phyloP scores from a whole-genome alignment of 2,797 vertebrate species.

The Gadopsis bispinosus region DNA sequence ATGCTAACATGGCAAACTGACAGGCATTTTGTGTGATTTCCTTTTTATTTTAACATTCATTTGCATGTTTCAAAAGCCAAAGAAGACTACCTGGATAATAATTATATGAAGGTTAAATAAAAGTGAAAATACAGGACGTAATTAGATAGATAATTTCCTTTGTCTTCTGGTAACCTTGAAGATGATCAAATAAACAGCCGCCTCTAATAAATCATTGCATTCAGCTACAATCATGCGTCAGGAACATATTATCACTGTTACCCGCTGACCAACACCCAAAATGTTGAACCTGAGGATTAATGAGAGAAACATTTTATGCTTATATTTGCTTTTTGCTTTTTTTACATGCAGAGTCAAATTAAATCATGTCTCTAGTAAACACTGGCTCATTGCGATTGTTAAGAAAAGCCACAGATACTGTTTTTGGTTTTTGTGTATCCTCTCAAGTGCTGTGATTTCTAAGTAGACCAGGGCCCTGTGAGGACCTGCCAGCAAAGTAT shows the following conservation, averaged over 20 bases:
- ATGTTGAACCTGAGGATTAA: slow-evolving; percentile 8
- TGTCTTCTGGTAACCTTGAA: slow-evolving; percentile 12
- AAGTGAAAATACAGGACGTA: not conserved
- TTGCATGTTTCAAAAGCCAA: not conserved
- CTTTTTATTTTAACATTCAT: not conserved
- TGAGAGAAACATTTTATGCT: not conserved
- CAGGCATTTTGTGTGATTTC: not conserved
- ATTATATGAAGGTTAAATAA: not conserved
- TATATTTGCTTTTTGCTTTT: not conserved
- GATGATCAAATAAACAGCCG: slow-evolving; percentile 5
- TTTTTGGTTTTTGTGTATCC: slow-evolving; percentile 24
- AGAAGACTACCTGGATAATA: not conserved
- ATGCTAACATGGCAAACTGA: slow-evolving; percentile 42
- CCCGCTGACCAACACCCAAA: not conserved
- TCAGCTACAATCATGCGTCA: not conserved
- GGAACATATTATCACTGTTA: not conserved
- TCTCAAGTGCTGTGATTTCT: slow-evolving; percentile 38
- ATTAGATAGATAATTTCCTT: not conserved
- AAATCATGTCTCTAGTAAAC: slow-evolving; percentile 1
- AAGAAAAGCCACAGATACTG: slow-evolving; percentile 15
- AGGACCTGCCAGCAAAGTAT: slow-evolving; percentile 41
- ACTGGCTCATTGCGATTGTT: not conserved
- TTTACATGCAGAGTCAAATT: not conserved
- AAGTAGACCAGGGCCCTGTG: slow-evolving; percentile 28
- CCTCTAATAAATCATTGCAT: not conserved